Evolutionary conservation across 2,797 vertebrate genomes (phyloP), one percentile per base, ranked within the genome.

Genomic region (Clarias platycephalus): DNA sequence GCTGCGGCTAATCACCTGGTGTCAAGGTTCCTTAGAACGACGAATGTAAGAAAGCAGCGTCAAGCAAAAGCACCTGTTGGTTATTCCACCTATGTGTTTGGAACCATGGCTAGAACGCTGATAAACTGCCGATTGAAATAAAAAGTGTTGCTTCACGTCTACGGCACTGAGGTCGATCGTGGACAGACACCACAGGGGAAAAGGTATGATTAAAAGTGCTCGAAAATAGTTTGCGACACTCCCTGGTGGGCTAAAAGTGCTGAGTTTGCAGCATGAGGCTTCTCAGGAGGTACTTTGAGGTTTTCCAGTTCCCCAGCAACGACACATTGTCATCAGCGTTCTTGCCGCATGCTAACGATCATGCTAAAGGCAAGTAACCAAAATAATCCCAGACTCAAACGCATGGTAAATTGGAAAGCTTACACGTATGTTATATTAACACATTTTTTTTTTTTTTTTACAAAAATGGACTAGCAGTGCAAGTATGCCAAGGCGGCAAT

Each of bases 181-280:
- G 63, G 37, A 49, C 70, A 57, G 58, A 83, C 22, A 70, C 34
- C 63, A 62, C 71, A 71, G 63, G 57, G 20, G 31, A 0, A n/a
- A 86, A 49, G 24, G 58, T 83, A 71, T 86, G 77, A 85, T 83
- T 85, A 85, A 81, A 44, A 81, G 53, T 71, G 49, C 68, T 44
- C 77, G 66, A 85, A 83, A 85, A 83, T 72, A 75, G 79, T 49
- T 24, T 70, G 20, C 1, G 26, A 44, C 63, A 53, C 37, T 86
- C 34, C 18, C 67, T 40, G 34, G 34, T 68, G 68, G 77, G 15
- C 28, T 22, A 53, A 78, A 85, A 74, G 60, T 34, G 71, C 85
- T 81, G 83, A 84, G 55, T 62, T 83, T 83, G 75, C 58, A 79
- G 66, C 60, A 79, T 20, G 55, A 72, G 28, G 24, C 62, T 64